These are phyloP conservation scores for Leptinotarsa defecta DNA, from an alignment of 1,140 invertebrate species.

Conservation along the genomic window DNA sequence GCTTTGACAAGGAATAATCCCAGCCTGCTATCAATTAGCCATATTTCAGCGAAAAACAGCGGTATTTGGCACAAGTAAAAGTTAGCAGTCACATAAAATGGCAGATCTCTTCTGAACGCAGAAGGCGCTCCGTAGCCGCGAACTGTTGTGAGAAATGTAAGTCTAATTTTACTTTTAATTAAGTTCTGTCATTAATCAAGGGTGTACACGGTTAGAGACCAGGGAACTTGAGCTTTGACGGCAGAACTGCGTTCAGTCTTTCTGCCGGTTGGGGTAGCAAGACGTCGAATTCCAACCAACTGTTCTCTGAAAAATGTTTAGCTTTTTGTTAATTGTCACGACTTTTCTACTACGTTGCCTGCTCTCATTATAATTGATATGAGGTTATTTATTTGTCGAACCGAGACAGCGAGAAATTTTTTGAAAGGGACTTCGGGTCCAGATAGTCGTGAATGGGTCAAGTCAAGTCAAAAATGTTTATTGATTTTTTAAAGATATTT, in stretches of 20 bases:
- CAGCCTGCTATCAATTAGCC: not conserved
- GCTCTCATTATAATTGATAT: not conserved
- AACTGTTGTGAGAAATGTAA: conserved; percentile 46
- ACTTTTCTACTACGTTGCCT: conserved; percentile 31
- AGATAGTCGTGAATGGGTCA: too few relatives aligned
- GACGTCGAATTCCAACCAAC: conserved; percentile 15
- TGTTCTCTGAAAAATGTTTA: conserved; percentile 29
- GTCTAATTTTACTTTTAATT: conserved; percentile 51
- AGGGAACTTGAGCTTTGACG: conserved; percentile 28
- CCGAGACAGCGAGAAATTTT: not conserved
- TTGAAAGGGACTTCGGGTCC: too few relatives aligned
- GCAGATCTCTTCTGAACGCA: conserved; percentile 5
- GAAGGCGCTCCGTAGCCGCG: conserved; percentile 24
- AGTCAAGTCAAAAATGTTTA: too few relatives aligned
- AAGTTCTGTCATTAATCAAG: conserved; percentile 50
- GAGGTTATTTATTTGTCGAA: not conserved
- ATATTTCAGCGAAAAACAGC: conserved; percentile 6
- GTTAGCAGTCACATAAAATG: not conserved
- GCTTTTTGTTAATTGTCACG: conserved; percentile 38
- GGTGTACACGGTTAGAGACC: conserved; percentile 30
- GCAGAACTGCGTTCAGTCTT: conserved; percentile 19
- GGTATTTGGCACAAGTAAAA: conserved; percentile 6
- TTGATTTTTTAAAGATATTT: too few relatives aligned
- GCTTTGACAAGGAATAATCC: not conserved
- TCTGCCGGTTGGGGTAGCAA: conserved; percentile 9